A percentile compares a stretch with the other conserved stretches of the same genome.
Conservation (phyloP, 2,113 vertebrate species). For the Cryptotis parvus region DNA sequence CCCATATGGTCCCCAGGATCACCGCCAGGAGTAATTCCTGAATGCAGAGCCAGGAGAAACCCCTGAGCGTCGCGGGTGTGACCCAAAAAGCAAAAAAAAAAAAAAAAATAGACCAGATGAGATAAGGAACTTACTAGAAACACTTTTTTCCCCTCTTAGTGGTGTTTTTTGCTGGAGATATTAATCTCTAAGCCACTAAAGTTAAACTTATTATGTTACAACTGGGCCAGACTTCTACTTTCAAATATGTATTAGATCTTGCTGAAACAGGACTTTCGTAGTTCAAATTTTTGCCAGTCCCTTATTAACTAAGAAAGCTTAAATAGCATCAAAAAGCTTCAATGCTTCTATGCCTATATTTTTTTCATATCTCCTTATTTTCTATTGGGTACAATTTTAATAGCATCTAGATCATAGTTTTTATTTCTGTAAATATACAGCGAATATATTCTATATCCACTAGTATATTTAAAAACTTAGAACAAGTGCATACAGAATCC, state of each 20-base stretch:
- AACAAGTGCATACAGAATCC: not conserved
- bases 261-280: not conserved
- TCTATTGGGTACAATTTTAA: not conserved
- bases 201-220: not conserved
- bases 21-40: too few relatives aligned
- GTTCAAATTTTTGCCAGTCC: too few relatives aligned
- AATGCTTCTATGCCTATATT: not conserved
- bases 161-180: not conserved
- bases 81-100: too few relatives aligned
- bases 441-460: too few relatives aligned
- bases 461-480: not conserved
- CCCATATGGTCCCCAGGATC: too few relatives aligned
- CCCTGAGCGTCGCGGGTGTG: too few relatives aligned
- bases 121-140: not conserved
- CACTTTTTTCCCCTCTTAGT: not conserved
- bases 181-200: not conserved
- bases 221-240: not conserved
- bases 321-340: too few relatives aligned
- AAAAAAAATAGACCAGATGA: not conserved
- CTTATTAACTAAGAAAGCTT: not conserved
- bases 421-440: not conserved
- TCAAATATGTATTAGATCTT: rapidly evolving
- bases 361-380: too few relatives aligned
- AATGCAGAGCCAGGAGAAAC: too few relatives aligned
- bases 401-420: not conserved